A percentile compares a stretch with the other conserved stretches of the same genome.
Evolutionary conservation across 1,140 invertebrate species (phyloP).

Genomic region (Olivierus martensii): DNA sequence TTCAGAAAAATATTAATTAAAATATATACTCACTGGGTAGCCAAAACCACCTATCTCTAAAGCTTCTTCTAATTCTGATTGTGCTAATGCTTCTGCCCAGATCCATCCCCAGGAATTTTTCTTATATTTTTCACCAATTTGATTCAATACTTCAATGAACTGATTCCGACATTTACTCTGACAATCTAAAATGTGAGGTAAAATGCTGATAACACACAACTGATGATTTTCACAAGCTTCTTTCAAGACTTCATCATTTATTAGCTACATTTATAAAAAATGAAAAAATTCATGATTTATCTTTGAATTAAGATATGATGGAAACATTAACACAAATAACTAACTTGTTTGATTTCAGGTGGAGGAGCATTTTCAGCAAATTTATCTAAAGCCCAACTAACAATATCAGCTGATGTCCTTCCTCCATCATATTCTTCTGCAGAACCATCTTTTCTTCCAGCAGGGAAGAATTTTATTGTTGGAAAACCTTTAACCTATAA

Average conservation of each 20-base stretch:
- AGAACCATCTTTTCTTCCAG: slow-evolving; percentile 60
- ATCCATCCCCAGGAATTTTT: slow-evolving; percentile 95
- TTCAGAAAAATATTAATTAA: no score
- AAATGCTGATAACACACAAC: slow-evolving; percentile 81
- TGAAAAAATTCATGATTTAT: background rate
- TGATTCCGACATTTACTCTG: slow-evolving; percentile 83
- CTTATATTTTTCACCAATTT: slow-evolving; percentile 83
- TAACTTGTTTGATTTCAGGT: slow-evolving; percentile 71
- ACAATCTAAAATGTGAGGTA: slow-evolving; percentile 96
- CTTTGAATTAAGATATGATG: background rate
- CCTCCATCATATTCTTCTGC: slow-evolving; percentile 61
- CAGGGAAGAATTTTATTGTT: slow-evolving; percentile 89
- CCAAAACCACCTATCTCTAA: slow-evolving; percentile 78
- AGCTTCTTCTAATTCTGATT: slow-evolving; percentile 67
- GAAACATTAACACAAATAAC: background rate
- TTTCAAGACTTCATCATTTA: slow-evolving; percentile 45
- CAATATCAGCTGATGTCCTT: slow-evolving; percentile 79
- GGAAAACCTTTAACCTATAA: slow-evolving; percentile 75
- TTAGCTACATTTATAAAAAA: slow-evolving; percentile 30
- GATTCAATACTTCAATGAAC: slow-evolving; percentile 61
- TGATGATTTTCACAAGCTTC: slow-evolving; percentile 67
- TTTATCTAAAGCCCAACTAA: slow-evolving; percentile 77
- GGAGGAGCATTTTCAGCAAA: slow-evolving; percentile 69
- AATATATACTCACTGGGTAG: slow-evolving; percentile 35
- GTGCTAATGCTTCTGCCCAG: slow-evolving; percentile 82